Evolutionary conservation across 2,888 invertebrate species (phyloP).

Genomic region (Protonemura montana): DNA sequence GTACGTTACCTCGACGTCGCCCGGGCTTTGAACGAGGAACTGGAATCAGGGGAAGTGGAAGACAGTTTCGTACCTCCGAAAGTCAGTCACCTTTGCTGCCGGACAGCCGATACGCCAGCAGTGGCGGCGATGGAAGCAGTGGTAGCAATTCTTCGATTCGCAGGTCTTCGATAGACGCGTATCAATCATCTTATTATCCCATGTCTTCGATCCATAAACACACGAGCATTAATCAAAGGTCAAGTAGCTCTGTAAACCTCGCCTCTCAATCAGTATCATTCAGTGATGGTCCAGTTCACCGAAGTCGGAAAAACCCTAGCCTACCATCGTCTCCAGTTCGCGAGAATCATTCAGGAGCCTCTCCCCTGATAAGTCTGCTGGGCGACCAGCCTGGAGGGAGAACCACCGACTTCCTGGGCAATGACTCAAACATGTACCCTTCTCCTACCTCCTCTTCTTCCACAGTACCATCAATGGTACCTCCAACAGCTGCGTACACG

Average conservation of each 20-base stretch:
- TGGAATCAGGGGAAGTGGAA: conserved; percentile 40
- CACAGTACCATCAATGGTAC: conserved; percentile 52
- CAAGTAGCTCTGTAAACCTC: conserved; percentile 76
- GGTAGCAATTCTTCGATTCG: conserved; percentile 60
- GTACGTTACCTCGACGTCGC: conserved; percentile 67
- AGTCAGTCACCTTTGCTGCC: conserved; percentile 77
- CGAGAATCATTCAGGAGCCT: conserved; percentile 63
- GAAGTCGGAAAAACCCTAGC: conserved; percentile 63
- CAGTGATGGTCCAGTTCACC: conserved; percentile 7
- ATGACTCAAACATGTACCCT: conserved; percentile 34
- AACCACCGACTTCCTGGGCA: conserved; percentile 45
- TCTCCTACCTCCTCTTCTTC: conserved; percentile 56
- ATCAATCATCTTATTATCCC: conserved; percentile 58
- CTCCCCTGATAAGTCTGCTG: conserved; percentile 68
- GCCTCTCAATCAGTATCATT: conserved; percentile 60
- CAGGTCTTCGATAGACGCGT: conserved; percentile 62
- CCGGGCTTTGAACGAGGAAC: conserved; percentile 36
- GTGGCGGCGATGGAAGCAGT: conserved; percentile 71
- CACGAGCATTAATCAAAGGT: conserved; percentile 63
- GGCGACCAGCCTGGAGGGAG: conserved; percentile 57
- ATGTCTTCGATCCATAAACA: conserved; percentile 53
- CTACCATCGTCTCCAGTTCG: conserved; percentile 72
- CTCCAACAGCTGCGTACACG: conserved; percentile 61
- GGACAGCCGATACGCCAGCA: conserved; percentile 76
- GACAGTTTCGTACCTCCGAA: conserved; percentile 60